Base-by-base conservation (phyloP, 2,113 vertebrate species). In the Vulpes vulpes region DNA sequence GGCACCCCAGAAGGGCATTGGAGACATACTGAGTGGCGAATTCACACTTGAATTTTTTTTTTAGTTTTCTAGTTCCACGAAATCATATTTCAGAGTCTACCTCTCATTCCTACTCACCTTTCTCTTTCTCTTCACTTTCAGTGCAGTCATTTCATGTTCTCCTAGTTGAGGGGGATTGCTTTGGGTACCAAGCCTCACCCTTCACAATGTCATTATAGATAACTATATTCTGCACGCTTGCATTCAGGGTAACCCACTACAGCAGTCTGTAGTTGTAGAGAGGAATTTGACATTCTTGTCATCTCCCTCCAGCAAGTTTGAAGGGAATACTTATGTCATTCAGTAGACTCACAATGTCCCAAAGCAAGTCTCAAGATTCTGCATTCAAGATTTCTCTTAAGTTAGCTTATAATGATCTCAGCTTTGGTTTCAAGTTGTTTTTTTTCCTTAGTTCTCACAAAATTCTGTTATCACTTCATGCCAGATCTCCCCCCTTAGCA, bases 301-400 rank as follows among this genome's bases (percentile, higher is more conserved):
- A 17, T 78, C 82, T 97, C 81, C 90, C 94, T 65, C 89, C 59
- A 19, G 11, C 14, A 96, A 80, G 14, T 97, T 67, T 90, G 60
- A 95, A 95, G 55, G 25, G 94, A 96, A 89, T 80, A 95, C 20
- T 94, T 93, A 60, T 73, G 97, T 92, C 90, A 30, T 69, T 90
- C 80, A 81, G 59, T 32, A 60, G 27, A 85, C 11, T 69, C 57
- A 76, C 74, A 60, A 81, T 69, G n/a, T 97, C 90, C 78, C 97
- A 97, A 22, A 73, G 96, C 49, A 96, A 92, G 6, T 89, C 96
- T 74, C 35, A 96, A 98, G 91, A 8, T 83, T 81, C 96, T 35
- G 2, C 49, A 59, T 0, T 96, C 84, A 91, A 62, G n/a, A 57
- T 27, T 14, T 94, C 87, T 80, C 87, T 76, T 91, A 97, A 8